phyloP scores from a whole-genome alignment of 1,140 invertebrate species.

The Brachionus asplanchnoidis region DNA sequence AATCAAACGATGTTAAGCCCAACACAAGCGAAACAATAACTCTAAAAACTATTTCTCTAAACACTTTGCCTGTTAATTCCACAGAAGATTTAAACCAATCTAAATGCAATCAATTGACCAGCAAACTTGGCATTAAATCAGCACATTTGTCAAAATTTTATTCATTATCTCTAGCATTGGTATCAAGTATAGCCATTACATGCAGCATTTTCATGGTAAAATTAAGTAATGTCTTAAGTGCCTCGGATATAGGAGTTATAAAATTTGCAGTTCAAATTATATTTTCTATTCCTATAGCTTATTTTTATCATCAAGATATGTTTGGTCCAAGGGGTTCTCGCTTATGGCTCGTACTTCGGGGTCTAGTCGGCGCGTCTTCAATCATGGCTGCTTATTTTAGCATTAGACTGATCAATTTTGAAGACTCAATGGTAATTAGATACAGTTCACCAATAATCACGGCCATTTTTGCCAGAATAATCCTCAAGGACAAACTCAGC shows the following conservation, averaged over 20 bases:
- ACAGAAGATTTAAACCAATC: background rate
- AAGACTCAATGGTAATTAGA: constrained; percentile 28
- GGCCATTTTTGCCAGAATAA: constrained; percentile 25
- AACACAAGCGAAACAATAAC: background rate
- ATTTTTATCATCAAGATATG: constrained; percentile 31
- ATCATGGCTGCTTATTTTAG: constrained; percentile 24
- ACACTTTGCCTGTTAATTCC: background rate
- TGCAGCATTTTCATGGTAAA: constrained; percentile 36
- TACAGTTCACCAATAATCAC: constrained; percentile 40
- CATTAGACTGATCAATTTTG: constrained; percentile 23
- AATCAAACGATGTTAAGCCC: background rate
- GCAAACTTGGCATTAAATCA: constrained; percentile 4
- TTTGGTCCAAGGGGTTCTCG: constrained; percentile 27
- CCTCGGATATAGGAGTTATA: constrained; percentile 9
- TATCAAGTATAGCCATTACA: constrained; percentile 19
- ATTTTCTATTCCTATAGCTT: constrained; percentile 31
- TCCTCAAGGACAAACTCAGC: constrained; percentile 18
- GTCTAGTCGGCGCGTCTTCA: background rate
- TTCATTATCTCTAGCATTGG: background rate
- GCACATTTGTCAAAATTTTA: background rate
- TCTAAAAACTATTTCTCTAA: background rate
- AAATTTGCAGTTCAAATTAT: constrained; percentile 25
- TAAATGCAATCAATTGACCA: background rate
- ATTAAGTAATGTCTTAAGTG: background rate
- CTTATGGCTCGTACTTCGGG: background rate